These are phyloP conservation scores for Actinopyga echinites DNA, from an alignment of 53 echinoderm and acorn worm species.

Conservation along the genomic window DNA sequence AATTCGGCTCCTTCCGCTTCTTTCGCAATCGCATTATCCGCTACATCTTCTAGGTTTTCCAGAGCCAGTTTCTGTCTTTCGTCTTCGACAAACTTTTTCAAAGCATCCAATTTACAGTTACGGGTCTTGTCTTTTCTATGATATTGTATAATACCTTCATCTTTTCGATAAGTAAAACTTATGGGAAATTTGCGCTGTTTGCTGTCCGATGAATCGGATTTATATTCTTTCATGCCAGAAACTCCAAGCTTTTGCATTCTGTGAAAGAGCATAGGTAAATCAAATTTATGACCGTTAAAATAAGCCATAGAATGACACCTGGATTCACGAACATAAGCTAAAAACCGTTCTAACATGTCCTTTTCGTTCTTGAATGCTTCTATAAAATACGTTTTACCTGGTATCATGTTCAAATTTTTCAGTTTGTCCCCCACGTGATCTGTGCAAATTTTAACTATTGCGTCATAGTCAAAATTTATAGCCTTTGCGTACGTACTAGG, in stretches of 20 bases:
- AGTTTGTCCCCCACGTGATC: background rate
- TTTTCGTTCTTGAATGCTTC: background rate
- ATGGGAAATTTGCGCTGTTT: no score
- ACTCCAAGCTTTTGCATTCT: background rate
- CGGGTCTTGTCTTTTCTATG: background rate
- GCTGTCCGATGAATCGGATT: no score
- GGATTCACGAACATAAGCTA: background rate
- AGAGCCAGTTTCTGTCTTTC: background rate
- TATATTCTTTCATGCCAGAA: background rate
- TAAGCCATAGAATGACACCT: background rate
- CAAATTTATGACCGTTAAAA: constrained; percentile 10
- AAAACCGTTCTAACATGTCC: background rate
- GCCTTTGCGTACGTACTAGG: background rate
- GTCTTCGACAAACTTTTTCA: background rate
- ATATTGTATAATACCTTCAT: background rate
- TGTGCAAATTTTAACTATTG: background rate
- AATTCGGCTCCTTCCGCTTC: no score
- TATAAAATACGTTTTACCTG: background rate
- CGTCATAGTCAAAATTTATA: background rate
- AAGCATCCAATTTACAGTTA: background rate
- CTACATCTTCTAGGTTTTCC: background rate
- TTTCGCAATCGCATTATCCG: no score
- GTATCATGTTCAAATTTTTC: background rate
- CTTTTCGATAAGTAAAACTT: background rate
- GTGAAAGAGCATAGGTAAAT: background rate